Conservation (phyloP, 37 sponge, comb jelly and placozoan genomes). For the Bolinopsis microptera region DNA sequence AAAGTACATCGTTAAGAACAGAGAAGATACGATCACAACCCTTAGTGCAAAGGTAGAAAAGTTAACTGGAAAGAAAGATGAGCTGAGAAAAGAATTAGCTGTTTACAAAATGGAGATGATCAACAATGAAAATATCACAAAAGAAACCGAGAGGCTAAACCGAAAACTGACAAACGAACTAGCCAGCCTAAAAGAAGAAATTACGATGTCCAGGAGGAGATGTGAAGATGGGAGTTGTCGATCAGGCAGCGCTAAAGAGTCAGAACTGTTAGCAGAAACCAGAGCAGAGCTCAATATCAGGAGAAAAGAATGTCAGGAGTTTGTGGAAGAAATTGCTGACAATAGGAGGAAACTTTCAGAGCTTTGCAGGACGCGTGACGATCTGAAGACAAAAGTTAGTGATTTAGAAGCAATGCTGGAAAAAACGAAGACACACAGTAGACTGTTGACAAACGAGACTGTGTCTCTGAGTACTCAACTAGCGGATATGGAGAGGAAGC, state of each 20-base stretch:
- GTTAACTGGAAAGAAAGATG: slow-evolving; percentile 18
- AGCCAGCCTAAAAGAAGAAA: background rate
- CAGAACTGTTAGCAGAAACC: background rate
- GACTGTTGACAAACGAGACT: background rate
- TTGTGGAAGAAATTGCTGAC: background rate
- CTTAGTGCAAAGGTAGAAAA: background rate
- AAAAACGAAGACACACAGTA: slow-evolving; percentile 10
- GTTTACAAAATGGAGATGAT: slow-evolving; percentile 29
- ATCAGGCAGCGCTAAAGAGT: background rate
- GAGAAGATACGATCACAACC: background rate
- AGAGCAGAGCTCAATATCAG: background rate
- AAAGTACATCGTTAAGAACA: background rate
- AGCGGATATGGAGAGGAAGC: background rate
- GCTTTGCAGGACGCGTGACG: background rate
- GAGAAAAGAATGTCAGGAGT: background rate
- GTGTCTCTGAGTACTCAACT: background rate
- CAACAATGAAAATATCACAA: background rate
- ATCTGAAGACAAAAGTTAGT: background rate
- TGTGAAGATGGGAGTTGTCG: slow-evolving; percentile 22
- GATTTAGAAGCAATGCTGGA: slow-evolving; percentile 22
- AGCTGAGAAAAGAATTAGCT: slow-evolving; percentile 23
- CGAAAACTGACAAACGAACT: background rate
- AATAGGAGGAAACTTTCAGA: background rate
- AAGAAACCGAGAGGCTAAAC: background rate
- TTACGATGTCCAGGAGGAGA: background rate